Evolutionary conservation across 2,113 vertebrate genomes (phyloP), one percentile per base, ranked within the genome.

Genomic region (Hippocampus zosterae): DNA sequence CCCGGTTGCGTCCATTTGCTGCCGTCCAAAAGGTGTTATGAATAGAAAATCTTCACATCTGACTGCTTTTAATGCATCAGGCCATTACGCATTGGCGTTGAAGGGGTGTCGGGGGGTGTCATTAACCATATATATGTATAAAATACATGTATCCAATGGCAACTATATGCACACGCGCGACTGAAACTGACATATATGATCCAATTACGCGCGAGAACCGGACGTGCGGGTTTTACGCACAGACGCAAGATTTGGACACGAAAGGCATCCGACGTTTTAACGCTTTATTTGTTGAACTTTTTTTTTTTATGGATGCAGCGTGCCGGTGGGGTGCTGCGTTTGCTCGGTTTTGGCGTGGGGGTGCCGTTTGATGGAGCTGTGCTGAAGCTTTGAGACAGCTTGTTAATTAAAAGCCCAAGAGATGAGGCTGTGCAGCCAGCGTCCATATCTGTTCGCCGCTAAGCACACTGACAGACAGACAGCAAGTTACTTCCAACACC

Each of bases 381-480:
- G 79, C 88, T 60, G 57, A 60, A 83, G 87, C 84, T 83, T 90
- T 92, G 88, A 88, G 92, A 92, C 92, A 88, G 92, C 91, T 89
- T 91, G 88, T 86, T 92, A 92, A 92, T 92, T 91, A 90, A 92
- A 90, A 90, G 90, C 91, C 85, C 85, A 73, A 91, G 92, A 93
- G 91, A 92, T 89, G 88, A 85, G 79, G 85, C 87, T 91, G 87
- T 78, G 88, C 88, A 85, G 90, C 89, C 81, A 87, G 85, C 87
- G 91, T 90, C 89, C 75, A 85, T 92, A 92, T 92, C 91, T 91
- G 90, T 91, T 89, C 89, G 78, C 73, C 77, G 91, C 93, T 93
- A 91, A 92, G 84, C 89, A 92, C 85, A 84, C 90, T 89, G 92
- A 92, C 92, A 90, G 92, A 92, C 92, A 90, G 92, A 92, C 92